phyloP scores from a whole-genome alignment of 2,888 invertebrate genomes.

The Diloba caeruleocephala region DNA sequence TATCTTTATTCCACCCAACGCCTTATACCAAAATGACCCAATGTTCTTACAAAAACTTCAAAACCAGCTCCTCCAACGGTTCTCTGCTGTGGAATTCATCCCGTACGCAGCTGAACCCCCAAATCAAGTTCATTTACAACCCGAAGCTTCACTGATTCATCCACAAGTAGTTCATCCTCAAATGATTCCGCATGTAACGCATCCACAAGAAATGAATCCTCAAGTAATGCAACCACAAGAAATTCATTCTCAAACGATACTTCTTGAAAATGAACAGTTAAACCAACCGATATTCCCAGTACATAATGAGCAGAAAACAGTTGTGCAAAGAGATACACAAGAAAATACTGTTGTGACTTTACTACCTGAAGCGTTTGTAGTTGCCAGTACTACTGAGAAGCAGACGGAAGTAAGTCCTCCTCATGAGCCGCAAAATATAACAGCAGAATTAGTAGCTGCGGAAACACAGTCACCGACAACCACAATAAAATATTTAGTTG shows the following conservation, averaged over 20 bases:
- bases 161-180: constrained; percentile 63
- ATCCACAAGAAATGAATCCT: constrained; percentile 30
- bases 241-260: constrained; percentile 59
- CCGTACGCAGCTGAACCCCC: constrained; percentile 76
- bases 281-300: constrained; percentile 60
- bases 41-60: constrained; percentile 82
- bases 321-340: constrained; percentile 80
- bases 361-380: constrained; percentile 66
- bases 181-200: constrained; percentile 52
- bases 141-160: constrained; percentile 50
- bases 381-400: constrained; percentile 70
- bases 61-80: constrained; percentile 76
- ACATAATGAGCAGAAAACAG: constrained; percentile 69
- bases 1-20: constrained; percentile 76
- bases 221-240: constrained; percentile 51
- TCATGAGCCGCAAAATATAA: constrained; percentile 66
- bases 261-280: constrained; percentile 75
- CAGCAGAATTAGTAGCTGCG: constrained; percentile 63
- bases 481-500: constrained; percentile 72
- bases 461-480: constrained; percentile 73
- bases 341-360: constrained; percentile 73
- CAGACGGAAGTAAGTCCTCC: constrained; percentile 62
- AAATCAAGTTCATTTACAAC: constrained; percentile 49
- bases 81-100: constrained; percentile 79
- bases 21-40: constrained; percentile 87